Base-by-base conservation (phyloP, 2,888 invertebrate species). In the Cremastinae sp. region DNA sequence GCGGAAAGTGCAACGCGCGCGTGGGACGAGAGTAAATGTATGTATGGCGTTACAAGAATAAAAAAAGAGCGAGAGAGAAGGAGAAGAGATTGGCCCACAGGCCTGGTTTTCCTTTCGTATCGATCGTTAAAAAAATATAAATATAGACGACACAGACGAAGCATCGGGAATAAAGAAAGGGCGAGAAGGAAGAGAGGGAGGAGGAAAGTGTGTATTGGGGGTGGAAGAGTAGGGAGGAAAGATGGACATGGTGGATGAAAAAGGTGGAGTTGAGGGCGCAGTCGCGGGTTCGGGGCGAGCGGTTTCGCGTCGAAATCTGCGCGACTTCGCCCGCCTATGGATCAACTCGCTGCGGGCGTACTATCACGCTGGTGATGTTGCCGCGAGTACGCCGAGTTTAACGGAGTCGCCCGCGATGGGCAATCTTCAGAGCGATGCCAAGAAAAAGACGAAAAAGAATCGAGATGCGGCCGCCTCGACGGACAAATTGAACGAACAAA, bases 381-480 rank as follows among this genome's bases (percentile, higher is more conserved):
- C 39, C 37, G 18, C 59, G 18, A 64, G 56, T 61, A 22, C 55
- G 12, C 28, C 69, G 41, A 74, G 39, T 18, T 22, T 18, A 7
- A 12, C 62, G 12, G 41, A 74, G 28, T 5, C 28, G 28, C 74
- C 78, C 62, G 76, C 20, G 20, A 90, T 90, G 90, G 90, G 90
- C 28, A 90, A 90, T 78, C 80, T 89, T 51, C 90, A 90, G 78
- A 87, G 87, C 75, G 89, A 89, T 45, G 84, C 82, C 0, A 88
- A 86, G 69, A 86, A 83, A 73, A 88, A 83, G 66, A 81, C 75
- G 35, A 86, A 82, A 75, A 85, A 82, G 65, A 70, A 69, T 51
- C 83, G 79, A 66, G 83, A 78, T 20, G 49, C 79, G 39, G 74
- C n/a, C n/a, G 45, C 51, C 55, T 71, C 61, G 9, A 16, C 37